These are phyloP conservation scores for Catharus fuscescens DNA, from an alignment of 2,113 vertebrate genomes.

Conservation along the genomic window DNA sequence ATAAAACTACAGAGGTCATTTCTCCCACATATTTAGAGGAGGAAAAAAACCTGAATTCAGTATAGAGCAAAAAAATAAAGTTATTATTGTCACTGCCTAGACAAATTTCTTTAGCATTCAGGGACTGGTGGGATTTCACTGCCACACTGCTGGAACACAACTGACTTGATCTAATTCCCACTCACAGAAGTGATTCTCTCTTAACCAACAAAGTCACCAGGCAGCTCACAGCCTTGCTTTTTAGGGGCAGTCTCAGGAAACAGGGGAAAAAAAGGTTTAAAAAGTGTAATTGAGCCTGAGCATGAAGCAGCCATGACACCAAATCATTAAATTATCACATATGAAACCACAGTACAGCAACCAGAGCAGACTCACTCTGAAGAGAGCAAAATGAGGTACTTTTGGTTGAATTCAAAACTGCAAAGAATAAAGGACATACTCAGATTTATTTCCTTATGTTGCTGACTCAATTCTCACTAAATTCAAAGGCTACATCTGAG, in stretches of 20 bases:
- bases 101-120: conserved; percentile 11
- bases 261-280: not conserved
- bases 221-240: not conserved
- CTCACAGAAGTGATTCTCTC: not conserved
- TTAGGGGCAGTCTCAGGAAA: not conserved
- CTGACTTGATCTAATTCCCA: not conserved
- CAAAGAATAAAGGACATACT: not conserved
- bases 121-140: not conserved
- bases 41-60: not conserved
- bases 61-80: not conserved
- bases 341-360: not conserved
- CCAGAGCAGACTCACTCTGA: not conserved
- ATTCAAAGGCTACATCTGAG: not conserved
- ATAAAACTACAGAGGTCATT: not conserved
- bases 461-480: not conserved
- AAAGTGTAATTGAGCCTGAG: not conserved
- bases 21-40: not conserved
- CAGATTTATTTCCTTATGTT: not conserved
- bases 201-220: not conserved
- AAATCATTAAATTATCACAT: not conserved
- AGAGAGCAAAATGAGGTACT: not conserved
- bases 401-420: not conserved
- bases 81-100: not conserved
- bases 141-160: not conserved
- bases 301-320: not conserved